Evolutionary conservation across 2,888 invertebrate species (phyloP).

Genomic region (Rhingia campestris): DNA sequence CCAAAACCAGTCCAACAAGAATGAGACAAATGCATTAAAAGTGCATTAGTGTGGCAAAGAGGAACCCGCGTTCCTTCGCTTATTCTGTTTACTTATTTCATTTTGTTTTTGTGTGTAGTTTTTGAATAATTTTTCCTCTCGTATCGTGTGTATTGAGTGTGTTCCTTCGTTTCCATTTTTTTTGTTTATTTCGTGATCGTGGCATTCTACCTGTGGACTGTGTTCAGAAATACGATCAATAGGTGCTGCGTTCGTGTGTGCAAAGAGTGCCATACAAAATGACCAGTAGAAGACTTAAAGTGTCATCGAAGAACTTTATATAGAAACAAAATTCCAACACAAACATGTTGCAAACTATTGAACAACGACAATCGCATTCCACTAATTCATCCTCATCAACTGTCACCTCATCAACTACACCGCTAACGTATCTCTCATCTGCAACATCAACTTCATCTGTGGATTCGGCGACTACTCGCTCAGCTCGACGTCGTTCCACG

Average conservation of each 20-base stretch:
- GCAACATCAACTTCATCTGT: constrained; percentile 76
- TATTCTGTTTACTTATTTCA: constrained; percentile 39
- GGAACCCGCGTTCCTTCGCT: constrained; percentile 37
- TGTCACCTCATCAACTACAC: constrained; percentile 68
- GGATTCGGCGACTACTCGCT: constrained; percentile 82
- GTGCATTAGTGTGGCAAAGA: constrained; percentile 62
- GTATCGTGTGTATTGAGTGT: not conserved
- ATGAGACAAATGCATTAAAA: constrained; percentile 71
- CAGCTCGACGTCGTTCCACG: constrained; percentile 87
- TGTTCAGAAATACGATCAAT: constrained; percentile 20
- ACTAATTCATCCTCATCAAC: constrained; percentile 67
- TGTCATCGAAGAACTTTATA: constrained; percentile 25
- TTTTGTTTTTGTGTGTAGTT: constrained; percentile 42
- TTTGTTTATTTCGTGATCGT: constrained; percentile 39
- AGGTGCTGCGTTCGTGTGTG: not conserved
- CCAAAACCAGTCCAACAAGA: constrained; percentile 70
- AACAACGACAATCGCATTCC: constrained; percentile 73
- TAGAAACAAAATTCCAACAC: constrained; percentile 70
- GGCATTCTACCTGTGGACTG: constrained; percentile 18
- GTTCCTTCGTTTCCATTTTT: constrained; percentile 16
- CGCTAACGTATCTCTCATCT: constrained; percentile 53
- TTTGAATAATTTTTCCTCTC: constrained; percentile 34
- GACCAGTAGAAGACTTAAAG: constrained; percentile 40
- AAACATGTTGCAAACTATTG: constrained; percentile 78
- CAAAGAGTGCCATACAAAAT: constrained; percentile 52